Evolutionary conservation across 2,888 invertebrate species (phyloP).

Genomic region (Empis stercorea): DNA sequence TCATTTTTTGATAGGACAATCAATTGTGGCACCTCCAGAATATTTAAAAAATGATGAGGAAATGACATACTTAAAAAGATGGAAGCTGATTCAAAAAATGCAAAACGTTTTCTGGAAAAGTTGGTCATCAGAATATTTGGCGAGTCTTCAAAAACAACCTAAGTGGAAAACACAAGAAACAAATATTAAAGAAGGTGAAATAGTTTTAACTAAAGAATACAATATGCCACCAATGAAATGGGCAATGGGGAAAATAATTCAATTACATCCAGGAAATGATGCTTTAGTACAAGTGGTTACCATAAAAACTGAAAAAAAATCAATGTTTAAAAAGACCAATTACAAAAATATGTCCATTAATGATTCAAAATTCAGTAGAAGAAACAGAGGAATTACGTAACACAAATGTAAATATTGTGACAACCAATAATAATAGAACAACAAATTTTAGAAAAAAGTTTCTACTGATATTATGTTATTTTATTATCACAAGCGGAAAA

Average conservation of each 20-base stretch:
- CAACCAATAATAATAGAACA: no score
- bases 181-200: neutral
- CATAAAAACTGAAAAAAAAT: no score
- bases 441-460: no score
- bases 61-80: neutral
- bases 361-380: no score
- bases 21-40: neutral
- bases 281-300: no score
- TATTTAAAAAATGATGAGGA: neutral
- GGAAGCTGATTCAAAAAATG: neutral
- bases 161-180: conserved; percentile 1
- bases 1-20: neutral
- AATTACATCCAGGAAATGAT: no score
- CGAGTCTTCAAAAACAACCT: conserved; percentile 1
- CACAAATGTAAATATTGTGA: no score
- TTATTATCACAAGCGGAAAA: no score
- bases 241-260: no score
- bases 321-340: neutral
- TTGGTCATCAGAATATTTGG: conserved; percentile 5
- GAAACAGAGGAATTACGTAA: no score
- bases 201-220: neutral
- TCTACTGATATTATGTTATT: no score
- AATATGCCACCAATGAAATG: neutral
- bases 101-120: conserved; percentile 3
- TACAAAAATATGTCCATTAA: neutral